phyloP scores from a whole-genome alignment of 2,888 invertebrate species.

The Epiblema foenella region DNA sequence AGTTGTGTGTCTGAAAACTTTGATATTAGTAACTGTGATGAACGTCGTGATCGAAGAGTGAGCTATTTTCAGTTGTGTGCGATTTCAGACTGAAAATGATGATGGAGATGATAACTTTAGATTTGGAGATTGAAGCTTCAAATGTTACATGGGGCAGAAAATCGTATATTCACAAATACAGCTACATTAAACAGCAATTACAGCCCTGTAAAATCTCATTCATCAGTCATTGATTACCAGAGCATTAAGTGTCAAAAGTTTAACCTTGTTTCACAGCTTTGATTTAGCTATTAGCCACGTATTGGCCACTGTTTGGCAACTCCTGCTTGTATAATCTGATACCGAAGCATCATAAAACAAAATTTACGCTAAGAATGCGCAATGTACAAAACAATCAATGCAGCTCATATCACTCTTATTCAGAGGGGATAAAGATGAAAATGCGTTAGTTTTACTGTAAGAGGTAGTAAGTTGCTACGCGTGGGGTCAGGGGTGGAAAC shows the following conservation, averaged over 20 bases:
- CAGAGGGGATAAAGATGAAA: conserved; percentile 39
- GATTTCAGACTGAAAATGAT: too few species aligned
- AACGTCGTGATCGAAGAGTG: too few species aligned
- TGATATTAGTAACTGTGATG: background rate
- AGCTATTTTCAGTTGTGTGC: too few species aligned
- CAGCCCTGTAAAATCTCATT: too few species aligned
- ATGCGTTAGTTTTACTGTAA: conserved; percentile 34
- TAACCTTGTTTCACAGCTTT: too few species aligned
- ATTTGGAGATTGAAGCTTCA: too few species aligned
- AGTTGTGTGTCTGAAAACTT: conserved; percentile 36
- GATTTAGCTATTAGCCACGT: background rate
- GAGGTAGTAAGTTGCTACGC: conserved; percentile 58
- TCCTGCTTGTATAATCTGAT: background rate
- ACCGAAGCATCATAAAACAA: conserved; percentile 20
- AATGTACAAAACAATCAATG: conserved; percentile 1
- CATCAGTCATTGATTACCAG: too few species aligned
- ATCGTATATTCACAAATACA: too few species aligned
- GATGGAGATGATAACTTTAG: too few species aligned
- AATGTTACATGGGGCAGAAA: too few species aligned
- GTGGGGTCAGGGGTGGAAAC: conserved; percentile 56
- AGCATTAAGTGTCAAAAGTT: too few species aligned
- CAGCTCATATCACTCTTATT: conserved; percentile 22
- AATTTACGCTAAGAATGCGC: conserved; percentile 20
- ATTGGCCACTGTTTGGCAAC: conserved; percentile 4
- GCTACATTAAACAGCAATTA: too few species aligned